Evolutionary conservation across 2,113 vertebrate species (phyloP), one percentile per base, ranked within the genome.

Genomic region (Orthonyx spaldingii): DNA sequence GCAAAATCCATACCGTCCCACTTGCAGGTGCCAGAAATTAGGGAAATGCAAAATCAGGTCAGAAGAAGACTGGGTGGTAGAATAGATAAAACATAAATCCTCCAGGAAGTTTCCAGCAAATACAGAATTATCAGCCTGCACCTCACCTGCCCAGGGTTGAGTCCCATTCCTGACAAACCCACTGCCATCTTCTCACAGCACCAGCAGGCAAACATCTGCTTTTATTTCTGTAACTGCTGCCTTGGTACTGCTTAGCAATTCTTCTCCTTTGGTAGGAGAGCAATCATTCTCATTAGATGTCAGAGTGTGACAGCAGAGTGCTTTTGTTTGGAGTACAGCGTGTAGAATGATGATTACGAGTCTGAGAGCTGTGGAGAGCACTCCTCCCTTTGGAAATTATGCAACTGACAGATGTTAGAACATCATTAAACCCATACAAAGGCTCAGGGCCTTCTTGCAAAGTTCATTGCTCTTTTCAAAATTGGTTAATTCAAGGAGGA

Each of bases 161-260:
- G 28, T 6, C 11, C 22, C 0, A 0, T 26, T 93, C 61, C 44
- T 85, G 76, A 56, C 28, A 46, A 41, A 91, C 24, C 49, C 32
- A 26, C 32, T 2, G 1, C 26, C 61, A 46, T 42, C 13, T 69
- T n/a, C 75, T 64, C 46, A 35, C 55, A 65, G 75, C 50, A 76
- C 15, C 46, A 69, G 44, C 30, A 41, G 35, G 19, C 59, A 88
- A 91, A 85, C 23, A 9, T 77, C 63, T 94, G 63, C 70, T 63
- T 66, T 80, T 33, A 74, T 93, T 76, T 74, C 77, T 20, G 7
- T 91, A 84, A 90, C 76, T 84, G 33, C 68, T 90, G 75, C 68
- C 56, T 80, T 76, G 83, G 37, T 77, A 75, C 93, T 93, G 89
- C 93, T 93, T 91, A 88, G 85, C 85, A 86, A 86, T 95, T 52